Evolutionary conservation across 2,888 invertebrate species (phyloP), one percentile per base, ranked within the genome.

Genomic region (Seira musarum): DNA sequence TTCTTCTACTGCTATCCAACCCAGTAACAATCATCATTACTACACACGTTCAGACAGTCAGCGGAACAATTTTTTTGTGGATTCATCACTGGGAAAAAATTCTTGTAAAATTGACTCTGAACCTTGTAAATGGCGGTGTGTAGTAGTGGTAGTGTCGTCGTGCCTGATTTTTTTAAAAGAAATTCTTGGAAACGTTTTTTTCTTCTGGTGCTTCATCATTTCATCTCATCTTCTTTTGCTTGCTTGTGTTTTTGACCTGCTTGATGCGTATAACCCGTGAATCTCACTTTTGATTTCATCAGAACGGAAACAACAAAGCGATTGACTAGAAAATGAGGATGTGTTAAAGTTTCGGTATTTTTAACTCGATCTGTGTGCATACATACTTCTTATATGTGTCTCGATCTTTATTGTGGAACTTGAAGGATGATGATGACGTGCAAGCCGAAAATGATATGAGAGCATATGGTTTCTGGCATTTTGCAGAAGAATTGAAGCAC

Each of bases 261-360:
- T 15, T n/a, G 17, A 49, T 49, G 49, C 49, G 49, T 49, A 49
- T 30, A 30, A 30, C 30, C 49, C 49, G 49, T 49, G 49, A 49
- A n/a, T 49, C 49, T 49, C 49, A 49, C 49, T 49, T 49, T 49
- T 49, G 49, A 49, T 49, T 49, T n/a, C 49, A 49, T 49, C 49
- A n/a, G 49, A 49, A 49, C 49, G 49, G 49, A 49, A 49, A 49
- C 49, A 49, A 49, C 49, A 49, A 49, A 49, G 49, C 49, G 17
- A 49, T 49, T 49, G 49, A 8, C 49, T 49, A 63, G 35, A 24
- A 40, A 57, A 60, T 49, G 71, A 53, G 66, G 53, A 77, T 35
- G 77, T 77, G 77, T 71, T 77, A 71, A 77, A 69, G 40, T 71
- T 77, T 57, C 21, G 77, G 70, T 71, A 71, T 77, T 77, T 77